These are phyloP conservation scores for Oscheius sp. DNA, from an alignment of 2,888 invertebrate genomes.

Conservation along the genomic window DNA sequence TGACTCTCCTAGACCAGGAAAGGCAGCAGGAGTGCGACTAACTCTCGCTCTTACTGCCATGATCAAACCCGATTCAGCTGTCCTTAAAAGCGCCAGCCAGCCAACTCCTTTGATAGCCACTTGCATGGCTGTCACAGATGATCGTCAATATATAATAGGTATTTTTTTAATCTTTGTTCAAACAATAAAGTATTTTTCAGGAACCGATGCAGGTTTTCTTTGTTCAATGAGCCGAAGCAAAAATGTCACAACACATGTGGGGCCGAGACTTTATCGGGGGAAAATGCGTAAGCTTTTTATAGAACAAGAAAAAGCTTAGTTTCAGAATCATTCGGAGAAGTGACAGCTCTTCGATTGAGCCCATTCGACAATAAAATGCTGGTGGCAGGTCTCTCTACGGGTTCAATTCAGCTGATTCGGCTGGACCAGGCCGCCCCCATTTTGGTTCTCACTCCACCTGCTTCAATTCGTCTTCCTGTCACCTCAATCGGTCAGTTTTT, in stretches of 20 bases:
- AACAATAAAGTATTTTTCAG: neutral
- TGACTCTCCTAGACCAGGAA: neutral
- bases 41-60: conserved; percentile 28
- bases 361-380: conserved; percentile 22
- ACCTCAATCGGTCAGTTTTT: conserved; percentile 19
- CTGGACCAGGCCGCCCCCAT: conserved; percentile 29
- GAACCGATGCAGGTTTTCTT: conserved; percentile 28
- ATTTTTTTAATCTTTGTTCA: neutral
- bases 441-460: conserved; percentile 31
- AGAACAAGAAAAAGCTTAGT: too few species aligned
- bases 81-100: conserved; percentile 16
- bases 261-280: conserved; percentile 23
- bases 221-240: conserved; percentile 21
- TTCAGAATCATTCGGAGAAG: conserved; percentile 35
- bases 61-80: conserved; percentile 31
- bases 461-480: conserved; percentile 20
- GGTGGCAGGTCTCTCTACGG: conserved; percentile 23
- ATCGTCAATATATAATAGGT: conserved; percentile 19
- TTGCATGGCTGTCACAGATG: conserved; percentile 2
- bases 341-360: conserved; percentile 30
- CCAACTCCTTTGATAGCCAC: conserved; percentile 26
- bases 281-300: conserved; percentile 27
- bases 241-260: neutral
- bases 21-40: conserved; percentile 23
- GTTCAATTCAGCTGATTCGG: conserved; percentile 5